phyloP scores from a whole-genome alignment of 2,797 vertebrate genomes.

The Acanthurus tractus region DNA sequence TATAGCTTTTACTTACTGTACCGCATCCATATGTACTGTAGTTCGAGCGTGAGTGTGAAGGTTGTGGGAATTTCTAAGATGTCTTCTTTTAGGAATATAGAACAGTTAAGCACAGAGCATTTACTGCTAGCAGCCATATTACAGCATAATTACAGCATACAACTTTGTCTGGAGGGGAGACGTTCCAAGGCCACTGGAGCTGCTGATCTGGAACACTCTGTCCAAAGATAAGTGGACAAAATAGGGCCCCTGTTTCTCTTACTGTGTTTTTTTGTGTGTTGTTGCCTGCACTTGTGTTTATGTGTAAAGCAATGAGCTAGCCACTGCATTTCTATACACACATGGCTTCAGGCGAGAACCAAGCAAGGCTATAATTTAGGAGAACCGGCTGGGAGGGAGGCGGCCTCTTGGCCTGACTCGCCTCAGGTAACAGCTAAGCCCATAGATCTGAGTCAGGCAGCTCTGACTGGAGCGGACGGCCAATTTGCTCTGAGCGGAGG shows the following conservation, averaged over 20 bases:
- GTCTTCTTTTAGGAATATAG: constrained; percentile 34
- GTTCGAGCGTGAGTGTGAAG: constrained; percentile 12
- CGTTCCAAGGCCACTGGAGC: constrained; percentile 63
- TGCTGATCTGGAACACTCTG: constrained; percentile 75
- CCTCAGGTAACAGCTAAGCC: constrained; percentile 82
- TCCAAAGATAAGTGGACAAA: constrained; percentile 69
- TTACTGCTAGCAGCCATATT: constrained; percentile 64
- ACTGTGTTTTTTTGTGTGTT: constrained; percentile 45
- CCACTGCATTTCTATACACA: constrained; percentile 64
- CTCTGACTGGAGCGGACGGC: constrained; percentile 69
- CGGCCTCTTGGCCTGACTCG: constrained; percentile 66
- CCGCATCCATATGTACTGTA: constrained; percentile 1
- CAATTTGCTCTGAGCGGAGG: constrained; percentile 77
- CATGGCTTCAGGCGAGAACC: constrained; percentile 65
- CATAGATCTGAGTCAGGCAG: constrained; percentile 73
- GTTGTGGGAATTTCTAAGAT: constrained; percentile 46
- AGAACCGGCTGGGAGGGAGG: constrained; percentile 59
- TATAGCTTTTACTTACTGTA: background rate
- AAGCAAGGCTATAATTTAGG: constrained; percentile 78
- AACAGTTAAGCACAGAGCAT: constrained; percentile 28
- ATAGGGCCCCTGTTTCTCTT: constrained; percentile 31
- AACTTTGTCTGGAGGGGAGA: constrained; percentile 56
- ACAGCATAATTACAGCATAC: constrained; percentile 75
- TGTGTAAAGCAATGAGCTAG: constrained; percentile 66
- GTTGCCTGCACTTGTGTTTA: constrained; percentile 64